Evolutionary conservation across 2,797 vertebrate genomes (phyloP).

Genomic region (Eutrigla gurnardus): DNA sequence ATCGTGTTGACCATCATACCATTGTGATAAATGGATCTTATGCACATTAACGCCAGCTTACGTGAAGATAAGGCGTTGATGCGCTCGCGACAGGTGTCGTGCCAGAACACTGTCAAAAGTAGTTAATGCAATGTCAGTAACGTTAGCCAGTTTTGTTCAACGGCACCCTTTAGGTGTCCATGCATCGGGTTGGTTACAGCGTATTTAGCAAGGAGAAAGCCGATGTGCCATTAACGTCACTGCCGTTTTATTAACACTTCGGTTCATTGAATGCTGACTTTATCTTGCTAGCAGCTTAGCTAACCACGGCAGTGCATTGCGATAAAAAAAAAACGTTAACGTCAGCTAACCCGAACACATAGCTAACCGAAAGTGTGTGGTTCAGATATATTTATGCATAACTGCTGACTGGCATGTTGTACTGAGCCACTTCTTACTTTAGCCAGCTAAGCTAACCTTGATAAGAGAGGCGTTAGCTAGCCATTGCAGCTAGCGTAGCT

Average conservation of each 20-base stretch:
- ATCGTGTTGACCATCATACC: background rate
- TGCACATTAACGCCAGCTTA: background rate
- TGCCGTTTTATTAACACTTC: slow-evolving; percentile 18
- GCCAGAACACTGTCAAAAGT: background rate
- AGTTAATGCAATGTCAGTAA: background rate
- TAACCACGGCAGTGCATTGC: background rate
- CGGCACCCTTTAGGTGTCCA: background rate
- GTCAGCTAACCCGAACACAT: background rate
- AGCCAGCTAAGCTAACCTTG: slow-evolving; percentile 49
- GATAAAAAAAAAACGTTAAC: background rate
- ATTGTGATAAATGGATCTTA: background rate
- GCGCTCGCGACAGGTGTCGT: slow-evolving; percentile 65
- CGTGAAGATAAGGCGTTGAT: slow-evolving; percentile 3
- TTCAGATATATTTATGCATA: background rate
- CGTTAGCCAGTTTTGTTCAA: background rate
- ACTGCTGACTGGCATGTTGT: slow-evolving; percentile 16
- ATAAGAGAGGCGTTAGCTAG: slow-evolving; percentile 44
- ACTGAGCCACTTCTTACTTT: slow-evolving; percentile 2
- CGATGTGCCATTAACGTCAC: background rate
- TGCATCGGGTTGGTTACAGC: background rate
- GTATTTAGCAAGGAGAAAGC: slow-evolving; percentile 3
- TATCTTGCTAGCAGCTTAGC: slow-evolving; percentile 24
- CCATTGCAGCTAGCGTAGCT: slow-evolving; percentile 21
- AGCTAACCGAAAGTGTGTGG: accelerated
- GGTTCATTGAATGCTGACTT: slow-evolving; percentile 12